These are phyloP conservation scores for Ganaspis sp. DNA, from an alignment of 1,140 invertebrate genomes.

Conservation along the genomic window DNA sequence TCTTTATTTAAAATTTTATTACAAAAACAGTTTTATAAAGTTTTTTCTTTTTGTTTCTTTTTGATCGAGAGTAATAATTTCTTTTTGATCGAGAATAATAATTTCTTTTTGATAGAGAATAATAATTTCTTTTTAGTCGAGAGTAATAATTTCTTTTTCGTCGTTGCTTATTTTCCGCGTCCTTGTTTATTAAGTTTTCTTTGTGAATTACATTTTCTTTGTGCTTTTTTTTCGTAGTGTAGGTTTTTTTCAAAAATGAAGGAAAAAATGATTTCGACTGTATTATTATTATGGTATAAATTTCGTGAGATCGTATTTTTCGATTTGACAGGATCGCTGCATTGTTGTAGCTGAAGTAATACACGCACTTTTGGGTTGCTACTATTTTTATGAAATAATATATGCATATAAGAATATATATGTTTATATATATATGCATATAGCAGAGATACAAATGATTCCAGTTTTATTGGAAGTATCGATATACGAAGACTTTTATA, in stretches of 20 bases:
- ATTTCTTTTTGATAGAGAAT: too few species aligned
- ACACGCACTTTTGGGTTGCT: conserved; percentile 56
- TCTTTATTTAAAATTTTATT: too few species aligned
- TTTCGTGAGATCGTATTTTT: conserved; percentile 56
- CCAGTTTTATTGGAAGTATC: conserved; percentile 75
- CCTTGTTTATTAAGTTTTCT: too few species aligned
- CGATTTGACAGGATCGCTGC: conserved; percentile 50
- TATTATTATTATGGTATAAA: conserved; percentile 46
- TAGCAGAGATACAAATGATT: conserved; percentile 69
- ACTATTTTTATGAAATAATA: conserved; percentile 55
- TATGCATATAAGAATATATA: conserved; percentile 49
- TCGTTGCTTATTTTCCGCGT: too few species aligned
- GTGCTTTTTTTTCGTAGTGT: neutral
- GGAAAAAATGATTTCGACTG: neutral
- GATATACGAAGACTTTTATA: conserved; percentile 66
- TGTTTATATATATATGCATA: conserved; percentile 67
- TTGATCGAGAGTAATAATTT: too few species aligned
- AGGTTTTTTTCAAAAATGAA: neutral
- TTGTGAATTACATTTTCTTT: too few species aligned
- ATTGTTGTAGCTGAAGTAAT: conserved; percentile 52
- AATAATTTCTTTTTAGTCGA: too few species aligned
- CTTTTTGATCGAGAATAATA: too few species aligned
- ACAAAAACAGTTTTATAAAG: too few species aligned
- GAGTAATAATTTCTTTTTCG: too few species aligned
- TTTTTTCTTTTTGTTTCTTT: too few species aligned